phyloP scores from a whole-genome alignment of 2,888 invertebrate genomes.

The Mythimna loreyi region DNA sequence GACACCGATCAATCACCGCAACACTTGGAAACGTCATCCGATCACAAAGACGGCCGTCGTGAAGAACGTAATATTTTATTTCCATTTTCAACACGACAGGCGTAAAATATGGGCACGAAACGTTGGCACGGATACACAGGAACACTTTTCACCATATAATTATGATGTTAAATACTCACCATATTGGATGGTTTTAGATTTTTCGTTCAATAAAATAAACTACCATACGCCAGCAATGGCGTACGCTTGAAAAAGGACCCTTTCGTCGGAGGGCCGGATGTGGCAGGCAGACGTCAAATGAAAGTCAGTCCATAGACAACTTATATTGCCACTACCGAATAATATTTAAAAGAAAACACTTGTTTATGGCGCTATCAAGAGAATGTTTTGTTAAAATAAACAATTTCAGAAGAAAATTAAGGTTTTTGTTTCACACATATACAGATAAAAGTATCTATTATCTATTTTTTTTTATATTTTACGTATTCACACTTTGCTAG shows the following conservation, averaged over 20 bases:
- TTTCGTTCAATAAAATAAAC: conserved; percentile 92
- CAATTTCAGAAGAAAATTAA: neutral
- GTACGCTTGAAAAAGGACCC: conserved; percentile 95
- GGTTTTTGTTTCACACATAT: no score
- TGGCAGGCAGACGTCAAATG: conserved; percentile 75
- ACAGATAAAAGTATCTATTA: no score
- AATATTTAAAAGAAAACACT: neutral
- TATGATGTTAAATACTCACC: conserved; percentile 91
- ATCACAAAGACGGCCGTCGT: conserved; percentile 81
- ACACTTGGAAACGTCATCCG: conserved; percentile 87
- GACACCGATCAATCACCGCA: conserved; percentile 76
- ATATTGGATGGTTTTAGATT: conserved; percentile 96
- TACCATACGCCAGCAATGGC: conserved; percentile 97
- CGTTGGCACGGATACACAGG: conserved; percentile 71
- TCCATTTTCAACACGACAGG: conserved; percentile 67
- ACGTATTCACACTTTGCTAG: neutral
- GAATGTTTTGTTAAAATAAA: neutral
- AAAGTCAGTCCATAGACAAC: conserved; percentile 76
- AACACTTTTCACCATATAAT: conserved; percentile 78
- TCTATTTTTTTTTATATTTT: neutral
- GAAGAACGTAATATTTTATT: conserved; percentile 69
- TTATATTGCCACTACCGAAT: conserved; percentile 61
- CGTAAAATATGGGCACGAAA: conserved; percentile 79
- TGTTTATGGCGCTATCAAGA: neutral
- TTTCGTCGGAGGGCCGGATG: conserved; percentile 81